Conservation (phyloP, 2,113 vertebrate genomes). For the Cricetomys ansorgei region DNA sequence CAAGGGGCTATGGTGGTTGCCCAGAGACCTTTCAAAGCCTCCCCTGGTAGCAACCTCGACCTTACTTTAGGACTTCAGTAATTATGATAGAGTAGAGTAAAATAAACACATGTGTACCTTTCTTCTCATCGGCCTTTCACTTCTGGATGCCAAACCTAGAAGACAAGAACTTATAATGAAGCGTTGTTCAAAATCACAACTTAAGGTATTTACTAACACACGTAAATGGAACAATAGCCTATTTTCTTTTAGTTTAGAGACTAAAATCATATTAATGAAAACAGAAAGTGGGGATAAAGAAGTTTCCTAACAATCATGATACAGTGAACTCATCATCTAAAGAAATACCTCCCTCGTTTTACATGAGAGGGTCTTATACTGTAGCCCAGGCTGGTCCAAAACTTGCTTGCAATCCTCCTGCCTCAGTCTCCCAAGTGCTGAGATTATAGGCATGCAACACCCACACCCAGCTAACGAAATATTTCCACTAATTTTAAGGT, state of each 20-base stretch:
- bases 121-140: constrained; percentile 51
- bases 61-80: neutral
- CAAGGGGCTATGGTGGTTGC: neutral
- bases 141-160: constrained; percentile 28
- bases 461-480: neutral
- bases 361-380: neutral
- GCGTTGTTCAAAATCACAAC: neutral
- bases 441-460: too few species aligned
- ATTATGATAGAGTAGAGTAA: neutral
- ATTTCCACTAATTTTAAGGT: neutral
- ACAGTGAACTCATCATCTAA: neutral
- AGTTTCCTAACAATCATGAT: neutral
- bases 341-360: neutral
- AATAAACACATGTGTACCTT: constrained; percentile 57
- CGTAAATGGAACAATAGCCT: constrained; percentile 15
- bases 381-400: neutral
- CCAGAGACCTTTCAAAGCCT: neutral
- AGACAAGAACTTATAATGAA: constrained; percentile 7
- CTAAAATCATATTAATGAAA: constrained; percentile 47
- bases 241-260: neutral
- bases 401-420: neutral
- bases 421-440: neutral
- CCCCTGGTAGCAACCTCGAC: neutral
- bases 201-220: constrained; percentile 16
- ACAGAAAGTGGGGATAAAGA: neutral